Conservation (phyloP, 2,888 invertebrate genomes). For the Agriotes lineatus region DNA sequence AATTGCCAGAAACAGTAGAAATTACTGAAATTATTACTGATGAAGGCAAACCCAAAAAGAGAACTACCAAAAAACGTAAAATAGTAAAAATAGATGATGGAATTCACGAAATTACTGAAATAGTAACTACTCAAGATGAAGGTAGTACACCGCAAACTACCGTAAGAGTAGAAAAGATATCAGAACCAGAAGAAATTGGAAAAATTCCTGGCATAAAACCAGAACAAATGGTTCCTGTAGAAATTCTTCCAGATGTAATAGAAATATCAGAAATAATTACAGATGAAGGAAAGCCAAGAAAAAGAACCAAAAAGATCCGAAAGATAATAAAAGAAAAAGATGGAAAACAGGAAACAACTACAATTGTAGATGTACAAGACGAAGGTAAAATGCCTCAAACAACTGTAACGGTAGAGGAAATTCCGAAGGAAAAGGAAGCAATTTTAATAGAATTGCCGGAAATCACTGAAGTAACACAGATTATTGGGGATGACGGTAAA, state of each 20-base stretch:
- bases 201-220: not conserved
- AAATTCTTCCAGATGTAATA: conserved; percentile 61
- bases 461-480: conserved; percentile 52
- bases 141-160: conserved; percentile 62
- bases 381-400: conserved; percentile 55
- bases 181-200: not conserved
- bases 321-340: conserved; percentile 59
- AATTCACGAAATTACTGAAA: conserved; percentile 65
- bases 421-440: conserved; percentile 44
- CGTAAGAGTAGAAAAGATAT: conserved; percentile 52
- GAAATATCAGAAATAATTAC: conserved; percentile 43
- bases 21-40: conserved; percentile 52
- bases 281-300: conserved; percentile 46
- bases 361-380: conserved; percentile 60
- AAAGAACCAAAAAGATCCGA: conserved; percentile 57
- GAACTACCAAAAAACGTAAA: conserved; percentile 62
- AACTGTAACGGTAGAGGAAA: conserved; percentile 55
- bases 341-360: conserved; percentile 54
- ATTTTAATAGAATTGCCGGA: conserved; percentile 50
- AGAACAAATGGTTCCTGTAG: not conserved
- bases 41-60: conserved; percentile 53
- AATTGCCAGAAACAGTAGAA: conserved; percentile 60
- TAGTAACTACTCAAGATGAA: conserved; percentile 66
- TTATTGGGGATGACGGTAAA: conserved; percentile 49
- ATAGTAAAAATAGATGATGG: conserved; percentile 64